Evolutionary conservation across 1,140 invertebrate genomes (phyloP), one percentile per base, ranked within the genome.

Genomic region (Brachystomella parvula): DNA sequence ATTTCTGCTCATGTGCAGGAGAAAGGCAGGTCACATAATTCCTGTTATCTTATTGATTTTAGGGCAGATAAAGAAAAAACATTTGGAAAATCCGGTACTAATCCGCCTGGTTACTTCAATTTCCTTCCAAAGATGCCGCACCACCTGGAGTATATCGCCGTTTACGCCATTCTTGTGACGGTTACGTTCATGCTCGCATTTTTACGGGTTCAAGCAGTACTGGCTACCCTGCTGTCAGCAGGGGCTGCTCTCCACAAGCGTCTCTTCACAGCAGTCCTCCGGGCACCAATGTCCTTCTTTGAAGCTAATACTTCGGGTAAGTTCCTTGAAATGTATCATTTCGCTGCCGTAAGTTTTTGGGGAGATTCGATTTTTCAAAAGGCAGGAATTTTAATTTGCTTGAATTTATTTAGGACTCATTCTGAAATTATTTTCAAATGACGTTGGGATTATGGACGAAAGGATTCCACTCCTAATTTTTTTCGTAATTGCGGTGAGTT

Each of bases 251-350:
- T 96, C 3, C 92, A 96, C 75, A 86, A 92, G 75, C 79, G 78
- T 21, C 92, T 95, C 89, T 93, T 93, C 76, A 75, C 76, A 19
- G 82, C 83, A 17, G 85, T 92, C 30, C 83, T 89, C 0, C 81
- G 83, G 1, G 84, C 88, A 0, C 84, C 87, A 0, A 90, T 92
- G 85, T 79, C 83, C 1, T 94, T 93, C 78, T 94, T 92, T 77
- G 87, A 90, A 74, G 81, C 81, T 3, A 93, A 89, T 77, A 88
- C 89, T 1, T 83, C 84, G 3, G 92, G 81, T 83, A 73, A 81
- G 84, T 30, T n/a, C 56, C 31, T 64, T n/a, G 3, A 31, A 56
- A 49, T 57, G 32, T 53, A n/a, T 47, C 35, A 1, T 47, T n/a
- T n/a, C n/a, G n/a, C n/a, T n/a, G n/a, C n/a, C n/a, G n/a, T n/a